Base-by-base conservation (phyloP, 2,797 vertebrate species). In the Melopsittacus undulatus region DNA sequence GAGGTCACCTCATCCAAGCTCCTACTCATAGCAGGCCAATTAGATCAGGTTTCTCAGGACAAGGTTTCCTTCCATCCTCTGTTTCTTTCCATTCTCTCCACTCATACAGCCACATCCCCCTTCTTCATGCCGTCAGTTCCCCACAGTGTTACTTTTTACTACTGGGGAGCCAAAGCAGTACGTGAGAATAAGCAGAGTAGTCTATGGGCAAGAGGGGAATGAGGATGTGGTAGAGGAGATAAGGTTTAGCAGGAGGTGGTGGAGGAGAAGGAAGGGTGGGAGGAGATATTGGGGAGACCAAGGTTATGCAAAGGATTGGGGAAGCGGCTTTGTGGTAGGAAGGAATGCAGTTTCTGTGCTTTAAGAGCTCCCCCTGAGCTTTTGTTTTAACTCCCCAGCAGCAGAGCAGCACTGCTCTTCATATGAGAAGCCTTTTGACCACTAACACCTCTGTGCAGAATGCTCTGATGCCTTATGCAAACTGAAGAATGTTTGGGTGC, bases 281-380 rank as follows among this genome's bases (percentile, higher is more conserved):
- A 98, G 98, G 98, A 97, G 98, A 95, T 97, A 96, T 97, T 98
- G 97, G 96, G 98, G 96, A 97, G 98, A 98, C 98, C 92, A 97
- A 98, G 98, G 98, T 98, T 97, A 97, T 95, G 95, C 95, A 97
- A 95, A 97, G 96, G 95, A 95, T 92, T 96, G 98, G 96, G 97
- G 97, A 97, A 97, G 85, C 90, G 97, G 98, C 98, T 98, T 98
- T 95, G 94, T 89, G 91, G 92, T 92, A 91, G 89, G 91, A 95
- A 96, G 93, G 92, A 89, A 96, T 93, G 94, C 70, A 95, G 94
- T 66, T 90, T 96, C 89, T 93, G 91, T 45, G 68, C 90, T 91
- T 94, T 89, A 70, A 80, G 75, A 86, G 67, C 85, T 97, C 79
- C 64, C 57, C 69, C 84, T 67, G 66, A 94, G 87, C 76, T 82